These are phyloP conservation scores for Aradus depressus DNA, from an alignment of 2,888 invertebrate genomes.

Conservation along the genomic window DNA sequence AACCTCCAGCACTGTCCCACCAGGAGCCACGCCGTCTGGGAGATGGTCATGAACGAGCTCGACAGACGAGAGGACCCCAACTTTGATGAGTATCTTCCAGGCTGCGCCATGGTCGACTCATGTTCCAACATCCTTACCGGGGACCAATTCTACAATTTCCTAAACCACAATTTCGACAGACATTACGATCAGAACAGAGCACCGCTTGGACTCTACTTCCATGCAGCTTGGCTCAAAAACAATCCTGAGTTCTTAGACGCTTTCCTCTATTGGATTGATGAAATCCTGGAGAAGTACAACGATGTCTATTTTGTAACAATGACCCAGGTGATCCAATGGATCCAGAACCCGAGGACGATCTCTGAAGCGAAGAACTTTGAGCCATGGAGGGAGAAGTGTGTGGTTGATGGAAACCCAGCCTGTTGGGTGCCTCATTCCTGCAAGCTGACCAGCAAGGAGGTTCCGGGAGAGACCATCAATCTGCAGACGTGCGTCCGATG, in stretches of 20 bases:
- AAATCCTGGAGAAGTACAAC: constrained; percentile 68
- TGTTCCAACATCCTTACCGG: constrained; percentile 86
- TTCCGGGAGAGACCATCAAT: constrained; percentile 88
- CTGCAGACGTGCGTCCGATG: constrained; percentile 86
- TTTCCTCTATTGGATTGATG: constrained; percentile 88
- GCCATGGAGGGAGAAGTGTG: constrained; percentile 88
- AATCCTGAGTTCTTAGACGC: constrained; percentile 86
- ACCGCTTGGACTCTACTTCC: constrained; percentile 81
- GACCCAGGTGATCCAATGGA: constrained; percentile 95
- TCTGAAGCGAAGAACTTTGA: constrained; percentile 83
- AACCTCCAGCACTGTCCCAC: constrained; percentile 85
- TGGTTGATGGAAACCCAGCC: constrained; percentile 68
- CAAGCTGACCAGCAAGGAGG: constrained; percentile 83
- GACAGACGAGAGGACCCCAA: constrained; percentile 83
- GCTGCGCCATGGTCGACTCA: constrained; percentile 90
- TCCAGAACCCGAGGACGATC: constrained; percentile 78
- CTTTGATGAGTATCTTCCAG: constrained; percentile 79
- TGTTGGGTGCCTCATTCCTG: constrained; percentile 86
- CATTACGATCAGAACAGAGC: constrained; percentile 85
- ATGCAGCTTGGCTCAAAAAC: constrained; percentile 86
- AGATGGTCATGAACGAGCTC: constrained; percentile 90
- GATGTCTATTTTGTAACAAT: constrained; percentile 91
- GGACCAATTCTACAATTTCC: constrained; percentile 88
- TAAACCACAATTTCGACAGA: constrained; percentile 85
- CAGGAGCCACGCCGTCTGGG: constrained; percentile 88